Conservation (phyloP, 1,140 invertebrate genomes). For the Drosophila aff. region DNA sequence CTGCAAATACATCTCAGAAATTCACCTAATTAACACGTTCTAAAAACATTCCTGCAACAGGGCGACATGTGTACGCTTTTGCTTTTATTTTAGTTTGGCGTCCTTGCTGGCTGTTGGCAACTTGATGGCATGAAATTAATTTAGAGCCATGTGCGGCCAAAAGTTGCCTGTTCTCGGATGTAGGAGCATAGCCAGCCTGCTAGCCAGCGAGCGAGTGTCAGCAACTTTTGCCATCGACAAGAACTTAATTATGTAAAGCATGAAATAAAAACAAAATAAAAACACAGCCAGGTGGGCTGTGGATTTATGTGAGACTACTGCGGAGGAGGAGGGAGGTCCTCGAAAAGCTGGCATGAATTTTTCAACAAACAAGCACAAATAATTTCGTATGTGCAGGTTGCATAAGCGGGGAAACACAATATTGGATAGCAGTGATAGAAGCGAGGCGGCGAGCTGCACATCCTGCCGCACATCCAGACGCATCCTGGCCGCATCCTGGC, state of each 20-base stretch:
- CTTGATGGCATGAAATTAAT: conserved; percentile 38
- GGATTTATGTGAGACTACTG: not conserved
- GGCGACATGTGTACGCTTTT: conserved; percentile 16
- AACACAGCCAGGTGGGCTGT: conserved; percentile 2
- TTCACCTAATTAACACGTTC: conserved; percentile 52
- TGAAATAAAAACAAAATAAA: conserved; percentile 32
- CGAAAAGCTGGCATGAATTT: conserved; percentile 29
- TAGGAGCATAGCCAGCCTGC: conserved; percentile 1
- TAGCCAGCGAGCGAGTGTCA: conserved; percentile 20
- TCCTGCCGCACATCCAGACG: conserved; percentile 37
- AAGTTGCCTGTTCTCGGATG: conserved; percentile 31
- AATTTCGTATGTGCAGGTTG: not conserved
- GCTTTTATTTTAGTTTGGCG: conserved; percentile 22
- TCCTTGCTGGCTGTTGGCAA: conserved; percentile 35
- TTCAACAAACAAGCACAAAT: conserved; percentile 21
- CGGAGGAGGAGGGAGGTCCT: not conserved
- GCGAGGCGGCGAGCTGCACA: conserved; percentile 50
- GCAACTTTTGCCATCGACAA: conserved; percentile 44
- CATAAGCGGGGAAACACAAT: conserved; percentile 37
- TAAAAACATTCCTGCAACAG: conserved; percentile 35
- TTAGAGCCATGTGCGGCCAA: conserved; percentile 33
- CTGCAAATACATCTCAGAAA: conserved; percentile 47
- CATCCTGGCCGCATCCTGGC: conserved; percentile 48
- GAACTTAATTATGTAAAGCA: conserved; percentile 53
- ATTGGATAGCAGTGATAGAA: conserved; percentile 46